phyloP scores from a whole-genome alignment of 53 echinoderm and acorn worm genomes.

The Holothuria scabra region DNA sequence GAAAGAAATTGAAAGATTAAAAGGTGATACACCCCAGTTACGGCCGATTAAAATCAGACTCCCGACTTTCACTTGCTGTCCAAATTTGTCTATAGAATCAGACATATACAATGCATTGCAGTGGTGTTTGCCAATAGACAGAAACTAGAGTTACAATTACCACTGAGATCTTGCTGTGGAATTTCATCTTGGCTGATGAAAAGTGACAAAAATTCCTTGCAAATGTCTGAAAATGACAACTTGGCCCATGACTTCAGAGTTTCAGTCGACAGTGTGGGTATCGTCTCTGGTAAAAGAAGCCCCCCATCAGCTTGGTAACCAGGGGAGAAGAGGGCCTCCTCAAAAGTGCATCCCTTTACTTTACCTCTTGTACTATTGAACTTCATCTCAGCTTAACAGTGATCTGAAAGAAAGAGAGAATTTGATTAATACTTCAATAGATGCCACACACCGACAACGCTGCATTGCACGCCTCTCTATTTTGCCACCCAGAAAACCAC shows the following conservation, averaged over 20 bases:
- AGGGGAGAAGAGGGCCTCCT: slow-evolving; percentile 87
- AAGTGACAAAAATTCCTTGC: slow-evolving; percentile 72
- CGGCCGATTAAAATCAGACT: no score
- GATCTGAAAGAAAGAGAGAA: no score
- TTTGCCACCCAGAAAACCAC: no score
- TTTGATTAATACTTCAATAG: no score
- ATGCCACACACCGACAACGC: no score
- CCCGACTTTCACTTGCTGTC: no score
- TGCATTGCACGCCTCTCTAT: no score
- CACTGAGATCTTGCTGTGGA: slow-evolving; percentile 65
- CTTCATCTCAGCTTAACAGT: slow-evolving; percentile 48
- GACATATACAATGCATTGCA: no score
- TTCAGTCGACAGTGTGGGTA: slow-evolving; percentile 66
- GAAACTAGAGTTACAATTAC: slow-evolving; percentile 31
- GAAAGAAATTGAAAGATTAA: no score
- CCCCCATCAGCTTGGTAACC: slow-evolving; percentile 91
- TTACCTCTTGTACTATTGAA: slow-evolving; percentile 69
- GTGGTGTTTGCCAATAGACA: no score
- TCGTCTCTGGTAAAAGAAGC: slow-evolving; percentile 76
- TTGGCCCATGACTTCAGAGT: slow-evolving; percentile 67
- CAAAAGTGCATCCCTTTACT: slow-evolving; percentile 64
- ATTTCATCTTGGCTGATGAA: slow-evolving; percentile 78
- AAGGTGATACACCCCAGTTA: no score
- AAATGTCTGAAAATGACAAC: slow-evolving; percentile 74
- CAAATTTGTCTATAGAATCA: no score